Conservation (phyloP, 1,140 invertebrate genomes). For the Thaumetopoea pityocampa region DNA sequence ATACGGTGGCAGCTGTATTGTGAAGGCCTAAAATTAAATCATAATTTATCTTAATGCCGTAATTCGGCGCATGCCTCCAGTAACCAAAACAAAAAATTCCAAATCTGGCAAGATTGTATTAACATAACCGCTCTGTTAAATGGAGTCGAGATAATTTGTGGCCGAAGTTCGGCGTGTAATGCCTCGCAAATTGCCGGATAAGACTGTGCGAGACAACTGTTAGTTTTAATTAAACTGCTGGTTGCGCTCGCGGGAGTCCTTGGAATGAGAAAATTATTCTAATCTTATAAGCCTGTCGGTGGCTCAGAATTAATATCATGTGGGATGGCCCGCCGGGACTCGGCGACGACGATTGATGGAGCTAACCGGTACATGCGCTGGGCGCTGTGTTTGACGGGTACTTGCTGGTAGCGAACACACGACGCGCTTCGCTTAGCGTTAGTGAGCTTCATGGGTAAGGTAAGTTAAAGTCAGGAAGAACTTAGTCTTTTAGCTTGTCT, state of each 20-base stretch:
- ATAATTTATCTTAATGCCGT: slow-evolving; percentile 57
- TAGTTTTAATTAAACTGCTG: slow-evolving; percentile 75
- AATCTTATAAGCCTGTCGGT: slow-evolving; percentile 71
- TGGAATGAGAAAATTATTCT: slow-evolving; percentile 72
- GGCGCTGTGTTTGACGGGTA: no score
- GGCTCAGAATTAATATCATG: slow-evolving; percentile 60
- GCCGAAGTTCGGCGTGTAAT: slow-evolving; percentile 70
- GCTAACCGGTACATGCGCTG: no score
- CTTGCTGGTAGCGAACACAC: no score
- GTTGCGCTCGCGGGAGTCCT: slow-evolving; percentile 60
- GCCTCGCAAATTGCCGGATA: slow-evolving; percentile 73
- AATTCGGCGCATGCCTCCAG: slow-evolving; percentile 44
- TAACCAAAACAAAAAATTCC: slow-evolving; percentile 58
- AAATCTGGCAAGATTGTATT: slow-evolving; percentile 64
- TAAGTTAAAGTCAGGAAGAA: no score
- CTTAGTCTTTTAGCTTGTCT: no score
- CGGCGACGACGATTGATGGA: no score
- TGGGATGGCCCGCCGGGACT: slow-evolving; percentile 30
- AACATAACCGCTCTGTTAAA: slow-evolving; percentile 72
- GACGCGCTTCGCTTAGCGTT: no score
- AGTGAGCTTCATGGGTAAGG: no score
- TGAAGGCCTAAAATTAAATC: slow-evolving; percentile 50
- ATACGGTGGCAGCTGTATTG: slow-evolving; percentile 25
- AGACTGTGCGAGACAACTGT: slow-evolving; percentile 74
- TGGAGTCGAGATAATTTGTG: slow-evolving; percentile 74